Conservation (phyloP, 2,888 invertebrate species). For the Tachina lurida region DNA sequence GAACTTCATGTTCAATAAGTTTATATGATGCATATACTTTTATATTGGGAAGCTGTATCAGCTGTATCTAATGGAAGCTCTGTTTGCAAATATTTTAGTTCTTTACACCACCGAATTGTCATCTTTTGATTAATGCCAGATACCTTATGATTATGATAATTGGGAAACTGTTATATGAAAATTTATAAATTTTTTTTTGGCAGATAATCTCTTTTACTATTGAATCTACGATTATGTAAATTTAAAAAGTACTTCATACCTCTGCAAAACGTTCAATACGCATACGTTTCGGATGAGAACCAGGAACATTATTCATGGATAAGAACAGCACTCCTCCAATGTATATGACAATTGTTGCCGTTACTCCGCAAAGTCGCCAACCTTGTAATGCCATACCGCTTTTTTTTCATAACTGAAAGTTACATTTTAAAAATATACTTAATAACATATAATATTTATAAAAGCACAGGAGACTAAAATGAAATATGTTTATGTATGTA, state of each 20-base stretch:
- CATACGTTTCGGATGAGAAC: constrained; percentile 79
- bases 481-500: too few relatives aligned
- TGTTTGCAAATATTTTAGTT: constrained; percentile 80
- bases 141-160: constrained; percentile 79
- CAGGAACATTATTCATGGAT: constrained; percentile 82
- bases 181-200: neutral
- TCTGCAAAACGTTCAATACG: constrained; percentile 80
- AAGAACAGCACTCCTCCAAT: constrained; percentile 82
- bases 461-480: too few relatives aligned
- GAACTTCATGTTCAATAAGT: neutral
- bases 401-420: constrained; percentile 78
- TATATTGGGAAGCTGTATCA: constrained; percentile 75
- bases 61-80: constrained; percentile 75
- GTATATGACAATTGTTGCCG: constrained; percentile 82
- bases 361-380: constrained; percentile 83
- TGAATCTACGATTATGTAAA: too few relatives aligned
- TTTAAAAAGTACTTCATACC: constrained; percentile 72
- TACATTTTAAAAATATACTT: neutral
- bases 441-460: neutral
- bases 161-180: constrained; percentile 76
- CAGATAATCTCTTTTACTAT: too few relatives aligned
- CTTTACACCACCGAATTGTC: constrained; percentile 82
- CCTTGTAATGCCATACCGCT: constrained; percentile 82
- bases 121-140: constrained; percentile 79
- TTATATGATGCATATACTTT: constrained; percentile 19